Percentiles rank a stretch among this genome's conserved stretches.
Conservation (phyloP, 2,797 vertebrate genomes). For the Cuculus canorus region DNA sequence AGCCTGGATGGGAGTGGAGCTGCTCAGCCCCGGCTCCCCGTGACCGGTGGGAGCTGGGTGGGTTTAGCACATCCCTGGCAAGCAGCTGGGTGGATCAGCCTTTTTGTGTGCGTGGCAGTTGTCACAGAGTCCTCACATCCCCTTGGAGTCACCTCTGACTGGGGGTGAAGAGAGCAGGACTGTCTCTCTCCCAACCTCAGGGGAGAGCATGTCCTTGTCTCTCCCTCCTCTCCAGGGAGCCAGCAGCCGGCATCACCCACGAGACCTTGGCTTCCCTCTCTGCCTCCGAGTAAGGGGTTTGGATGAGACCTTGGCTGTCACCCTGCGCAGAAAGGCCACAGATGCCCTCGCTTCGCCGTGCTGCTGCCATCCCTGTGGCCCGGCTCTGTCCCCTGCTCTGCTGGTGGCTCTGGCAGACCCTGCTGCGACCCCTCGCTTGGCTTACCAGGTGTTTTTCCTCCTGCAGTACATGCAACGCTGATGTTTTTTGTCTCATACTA, state of each 20-base stretch:
- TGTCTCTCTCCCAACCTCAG: background rate
- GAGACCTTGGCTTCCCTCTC: background rate
- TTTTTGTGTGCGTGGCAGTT: background rate
- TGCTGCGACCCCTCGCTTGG: background rate
- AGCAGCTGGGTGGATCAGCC: background rate
- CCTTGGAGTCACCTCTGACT: background rate
- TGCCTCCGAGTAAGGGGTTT: background rate
- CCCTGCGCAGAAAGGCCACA: background rate
- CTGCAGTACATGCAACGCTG: background rate
- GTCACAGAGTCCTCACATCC: fast-evolving
- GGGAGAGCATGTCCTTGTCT: background rate
- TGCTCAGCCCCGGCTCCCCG: background rate
- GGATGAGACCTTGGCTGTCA: background rate
- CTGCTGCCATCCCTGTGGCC: background rate
- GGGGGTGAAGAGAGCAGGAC: background rate
- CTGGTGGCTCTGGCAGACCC: background rate
- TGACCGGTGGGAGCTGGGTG: background rate
- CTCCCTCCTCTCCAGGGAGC: constrained; percentile 3
- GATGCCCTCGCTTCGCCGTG: background rate
- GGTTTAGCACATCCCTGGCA: background rate
- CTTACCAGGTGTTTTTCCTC: background rate
- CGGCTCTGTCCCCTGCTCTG: background rate
- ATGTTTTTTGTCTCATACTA: background rate
- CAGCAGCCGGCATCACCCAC: background rate
- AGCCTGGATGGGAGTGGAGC: background rate